phyloP scores from a whole-genome alignment of 2,113 vertebrate species.

The Oryzias javanicus region DNA sequence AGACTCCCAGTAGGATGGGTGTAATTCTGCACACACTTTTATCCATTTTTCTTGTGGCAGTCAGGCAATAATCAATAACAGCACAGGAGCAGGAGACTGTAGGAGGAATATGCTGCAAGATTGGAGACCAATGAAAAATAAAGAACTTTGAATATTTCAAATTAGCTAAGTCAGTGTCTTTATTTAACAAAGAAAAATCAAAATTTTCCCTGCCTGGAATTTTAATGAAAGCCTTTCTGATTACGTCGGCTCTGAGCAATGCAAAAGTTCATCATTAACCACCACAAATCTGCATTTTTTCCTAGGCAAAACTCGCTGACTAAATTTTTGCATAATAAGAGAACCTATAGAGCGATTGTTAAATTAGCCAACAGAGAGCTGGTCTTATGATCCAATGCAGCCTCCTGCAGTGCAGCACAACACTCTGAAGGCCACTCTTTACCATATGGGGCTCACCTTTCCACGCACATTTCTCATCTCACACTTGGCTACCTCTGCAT shows the following conservation, averaged over 20 bases:
- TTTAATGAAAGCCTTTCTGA: constrained; percentile 63
- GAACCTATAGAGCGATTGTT: constrained; percentile 7
- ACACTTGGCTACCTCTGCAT: constrained; percentile 41
- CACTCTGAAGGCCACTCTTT: constrained; percentile 27
- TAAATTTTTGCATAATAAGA: background rate
- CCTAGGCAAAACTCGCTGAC: constrained; percentile 3
- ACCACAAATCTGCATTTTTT: constrained; percentile 15
- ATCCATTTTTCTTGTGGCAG: constrained; percentile 15
- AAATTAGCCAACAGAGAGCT: constrained; percentile 27
- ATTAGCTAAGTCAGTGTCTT: constrained; percentile 36
- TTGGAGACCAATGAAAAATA: constrained; percentile 39
- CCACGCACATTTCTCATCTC: constrained; percentile 47
- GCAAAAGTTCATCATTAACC: background rate
- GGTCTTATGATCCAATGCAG: constrained; percentile 18
- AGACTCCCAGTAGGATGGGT: constrained; percentile 2
- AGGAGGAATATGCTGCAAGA: constrained; percentile 4
- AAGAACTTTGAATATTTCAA: constrained; percentile 51
- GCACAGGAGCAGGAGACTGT: constrained; percentile 3
- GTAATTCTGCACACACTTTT: constrained; percentile 15
- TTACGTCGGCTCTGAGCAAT: constrained; percentile 12
- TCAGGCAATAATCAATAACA: constrained; percentile 23
- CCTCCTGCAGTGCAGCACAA: constrained; percentile 33
- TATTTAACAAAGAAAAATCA: no score
- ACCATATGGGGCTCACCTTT: constrained; percentile 13
- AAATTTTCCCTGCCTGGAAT: constrained; percentile 49